A percentile compares a stretch with the other conserved stretches of the same genome.
phyloP scores from a whole-genome alignment of 2,113 vertebrate species.

The Centropus bengalensis region DNA sequence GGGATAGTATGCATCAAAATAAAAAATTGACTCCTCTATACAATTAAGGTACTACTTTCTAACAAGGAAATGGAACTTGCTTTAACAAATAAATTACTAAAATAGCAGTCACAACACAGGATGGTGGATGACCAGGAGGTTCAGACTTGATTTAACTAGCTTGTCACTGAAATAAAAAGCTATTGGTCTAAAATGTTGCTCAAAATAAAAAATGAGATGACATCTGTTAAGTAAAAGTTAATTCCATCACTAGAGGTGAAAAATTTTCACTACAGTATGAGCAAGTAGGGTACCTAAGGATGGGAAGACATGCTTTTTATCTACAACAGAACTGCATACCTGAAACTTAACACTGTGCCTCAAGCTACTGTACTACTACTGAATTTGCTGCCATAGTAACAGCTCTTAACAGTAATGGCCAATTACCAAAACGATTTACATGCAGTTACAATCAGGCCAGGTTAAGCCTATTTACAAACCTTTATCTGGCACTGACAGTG shows the following conservation, averaged over 20 bases:
- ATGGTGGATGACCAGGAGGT: not conserved
- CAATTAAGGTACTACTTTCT: not conserved
- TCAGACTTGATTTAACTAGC: not conserved
- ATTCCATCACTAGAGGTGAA: not conserved
- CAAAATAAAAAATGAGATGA: not conserved
- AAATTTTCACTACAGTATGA: not conserved
- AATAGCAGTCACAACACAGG: not conserved
- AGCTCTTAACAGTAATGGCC: not conserved
- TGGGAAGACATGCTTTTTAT: not conserved
- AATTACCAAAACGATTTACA: not conserved
- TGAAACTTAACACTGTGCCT: not conserved
- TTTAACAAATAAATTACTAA: not conserved
- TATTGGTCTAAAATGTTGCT: not conserved
- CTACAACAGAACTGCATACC: not conserved
- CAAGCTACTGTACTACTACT: not conserved
- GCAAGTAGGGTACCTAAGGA: accelerated
- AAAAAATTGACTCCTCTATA: not conserved
- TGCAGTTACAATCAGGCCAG: not conserved
- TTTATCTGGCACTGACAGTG: not conserved
- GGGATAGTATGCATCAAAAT: not conserved
- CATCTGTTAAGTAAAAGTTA: not conserved
- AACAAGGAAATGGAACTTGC: not conserved
- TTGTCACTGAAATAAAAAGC: not conserved
- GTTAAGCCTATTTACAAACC: not conserved
- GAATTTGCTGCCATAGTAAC: not conserved